Base-by-base conservation (phyloP, 2,113 vertebrate genomes). In the Todiramphus chloris region DNA sequence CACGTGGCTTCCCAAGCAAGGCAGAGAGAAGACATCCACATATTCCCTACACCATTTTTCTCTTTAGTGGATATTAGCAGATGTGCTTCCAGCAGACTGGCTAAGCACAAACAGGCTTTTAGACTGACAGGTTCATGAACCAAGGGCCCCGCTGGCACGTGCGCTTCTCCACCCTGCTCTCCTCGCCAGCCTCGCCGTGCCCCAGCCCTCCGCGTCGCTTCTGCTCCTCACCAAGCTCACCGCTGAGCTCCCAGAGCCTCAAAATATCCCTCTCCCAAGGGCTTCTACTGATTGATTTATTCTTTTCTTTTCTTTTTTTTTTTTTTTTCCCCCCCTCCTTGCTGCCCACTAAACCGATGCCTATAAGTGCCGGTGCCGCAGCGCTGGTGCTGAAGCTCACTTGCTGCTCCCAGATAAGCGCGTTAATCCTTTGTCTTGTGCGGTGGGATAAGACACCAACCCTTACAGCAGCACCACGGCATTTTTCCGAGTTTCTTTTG, bases 71-170 rank as follows among this genome's bases (percentile, higher is more conserved):
- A 15, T 73, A 97, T 97, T 97, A 97, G 93, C 96, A 97, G 95
- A 97, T 97, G 97, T 97, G 92, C 93, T 97, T 97, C 97, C 97
- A 97, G 97, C 96, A 97, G 96, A 97, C 95, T 95, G 94, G 94
- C 91, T 80, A 18, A 95, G 97, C 97, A 96, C 72, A 97, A 97
- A 97, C 91, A 97, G 91, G 85, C 96, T 97, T 97, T 97, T 97
- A 97, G 95, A 92, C 93, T 87, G 68, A 92, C 92, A 97, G 95
- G 93, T 95, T 93, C 96, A 94, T 72, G 95, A 97, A 96, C 89
- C 90, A 41, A 27, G 56, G 81, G 88, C 93, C 90, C 93, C 24
- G 16, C 83, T 66, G 94, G 90, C 24, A 37, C 33, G 31, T 13
- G 13, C 4, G 20, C 82, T 58, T 1, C 6, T 23, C 13, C 53